Evolutionary conservation across 1,140 invertebrate species (phyloP), one percentile per base, ranked within the genome.

Genomic region (Drosophila yakuba): DNA sequence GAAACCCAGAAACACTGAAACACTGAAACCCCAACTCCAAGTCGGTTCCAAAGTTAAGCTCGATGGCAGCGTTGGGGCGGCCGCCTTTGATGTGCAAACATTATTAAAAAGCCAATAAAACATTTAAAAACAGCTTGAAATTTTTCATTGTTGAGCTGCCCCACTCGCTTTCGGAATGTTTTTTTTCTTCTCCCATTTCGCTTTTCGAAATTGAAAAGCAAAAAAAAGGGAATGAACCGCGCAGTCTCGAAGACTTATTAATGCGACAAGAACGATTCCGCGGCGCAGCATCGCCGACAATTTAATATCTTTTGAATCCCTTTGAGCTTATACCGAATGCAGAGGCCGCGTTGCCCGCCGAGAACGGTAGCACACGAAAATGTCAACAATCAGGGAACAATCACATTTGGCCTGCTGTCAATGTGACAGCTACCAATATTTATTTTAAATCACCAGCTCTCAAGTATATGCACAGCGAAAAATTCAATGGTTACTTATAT

Each of bases 101-200:
- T 88, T 88, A 88, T 88, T 84, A 88, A 89, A 88, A 88, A 88
- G 73, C 84, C 84, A 88, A 88, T 88, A 88, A 88, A 88, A 88
- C 84, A 89, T 88, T 88, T 88, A 88, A 88, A 90, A 88, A 88
- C 84, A 89, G 84, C 84, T 88, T 88, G 84, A 88, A 88, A 88
- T 88, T 88, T 88, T 74, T 88, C 80, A 89, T 84, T 88, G 85
- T 88, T 88, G 79, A 63, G 67, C 20, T 55, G 69, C 67, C 59
- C 55, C 55, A 48, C 67, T 72, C 58, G 82, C 59, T 48, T 32
- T 56, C 59, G 47, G 59, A 32, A 32, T 32, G 32, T 57, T 47
- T 54, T 66, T 71, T 25, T 25, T 25, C 23, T 7, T 32, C 28
- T 32, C 28, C 28, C 28, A 39, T 54, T 38, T 66, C 38, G 76